Percentiles rank a stretch among this genome's conserved stretches.
Evolutionary conservation across 2,888 invertebrate species (phyloP).

Genomic region (Dynastes hyllus): DNA sequence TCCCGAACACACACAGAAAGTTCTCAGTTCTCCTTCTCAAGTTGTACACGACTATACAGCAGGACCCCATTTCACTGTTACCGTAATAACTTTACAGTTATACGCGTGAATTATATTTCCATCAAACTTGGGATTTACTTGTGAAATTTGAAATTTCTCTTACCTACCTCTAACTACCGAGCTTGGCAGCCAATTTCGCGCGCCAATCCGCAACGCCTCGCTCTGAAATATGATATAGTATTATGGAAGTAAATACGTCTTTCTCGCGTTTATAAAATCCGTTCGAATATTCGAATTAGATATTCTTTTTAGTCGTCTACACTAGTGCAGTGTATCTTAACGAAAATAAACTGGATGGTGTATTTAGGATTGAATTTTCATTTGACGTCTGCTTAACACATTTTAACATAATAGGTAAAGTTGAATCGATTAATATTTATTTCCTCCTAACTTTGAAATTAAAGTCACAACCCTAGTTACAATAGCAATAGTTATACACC

Average conservation of each 20-base stretch:
- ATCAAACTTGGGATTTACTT: constrained; percentile 62
- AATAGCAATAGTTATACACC: too few species aligned
- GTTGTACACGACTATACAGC: constrained; percentile 59
- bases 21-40: constrained; percentile 55
- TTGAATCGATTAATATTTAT: too few species aligned
- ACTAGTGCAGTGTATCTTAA: too few species aligned
- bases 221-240: constrained; percentile 57
- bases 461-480: too few species aligned
- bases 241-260: constrained; percentile 49
- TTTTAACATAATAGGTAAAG: too few species aligned
- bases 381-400: neutral
- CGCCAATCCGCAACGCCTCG: constrained; percentile 32
- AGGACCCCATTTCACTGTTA: constrained; percentile 43
- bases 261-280: constrained; percentile 34
- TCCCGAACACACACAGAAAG: constrained; percentile 54
- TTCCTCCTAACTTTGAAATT: too few species aligned
- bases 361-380: neutral
- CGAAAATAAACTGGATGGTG: neutral
- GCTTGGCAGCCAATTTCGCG: constrained; percentile 26
- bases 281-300: constrained; percentile 12
- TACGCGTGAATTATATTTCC: constrained; percentile 63
- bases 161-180: constrained; percentile 36
- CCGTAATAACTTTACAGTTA: constrained; percentile 61
- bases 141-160: constrained; percentile 55
- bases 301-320: constrained; percentile 12